Base-by-base conservation (phyloP, 2,113 vertebrate genomes). In the Campylomormyrus numenius region DNA sequence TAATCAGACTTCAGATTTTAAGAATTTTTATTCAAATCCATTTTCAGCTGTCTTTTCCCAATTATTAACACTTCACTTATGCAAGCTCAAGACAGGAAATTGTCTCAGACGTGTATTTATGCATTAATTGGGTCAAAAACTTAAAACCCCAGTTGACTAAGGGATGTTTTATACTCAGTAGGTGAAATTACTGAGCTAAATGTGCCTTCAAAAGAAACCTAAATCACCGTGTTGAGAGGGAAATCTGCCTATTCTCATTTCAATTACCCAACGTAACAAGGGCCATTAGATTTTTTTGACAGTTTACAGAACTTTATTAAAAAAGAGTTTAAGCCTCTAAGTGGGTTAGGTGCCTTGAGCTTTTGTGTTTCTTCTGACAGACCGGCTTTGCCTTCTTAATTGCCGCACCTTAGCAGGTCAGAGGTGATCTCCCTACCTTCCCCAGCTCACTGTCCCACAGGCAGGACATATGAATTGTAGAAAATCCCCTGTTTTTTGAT, bases 311-410 rank as follows among this genome's bases (percentile, higher is more conserved):
- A 95, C 93, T 95, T 95, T 94, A 94, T 95, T 94, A 93, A 91
- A 90, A 77, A 91, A 91, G 89, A 92, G 92, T 92, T 93, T 91
- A 92, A 91, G 92, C 49, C 89, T 93, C 90, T 92, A 95, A 95
- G 93, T 95, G 95, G 94, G 94, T 95, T 94, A 94, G 92, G 94
- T 90, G 93, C 93, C 95, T 92, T 92, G 95, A 95, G 95, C 94
- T 90, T 93, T 92, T 87, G 91, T 90, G 87, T 91, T 66, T 90
- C 91, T 5, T 90, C 49, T 94, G 93, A 94, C 92, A 94, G 92
- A 93, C 92, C 84, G 50, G 86, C 90, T 92, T 91, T 90, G 89
- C 90, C 91, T 93, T 53, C 91, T 93, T 95, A 95, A 96, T 95
- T 95, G 95, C 93, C 94, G 93, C 90, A 92, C 93, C 93, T 94